Base-by-base conservation (phyloP, 2,888 invertebrate species). In the Hypomecis atomaria region DNA sequence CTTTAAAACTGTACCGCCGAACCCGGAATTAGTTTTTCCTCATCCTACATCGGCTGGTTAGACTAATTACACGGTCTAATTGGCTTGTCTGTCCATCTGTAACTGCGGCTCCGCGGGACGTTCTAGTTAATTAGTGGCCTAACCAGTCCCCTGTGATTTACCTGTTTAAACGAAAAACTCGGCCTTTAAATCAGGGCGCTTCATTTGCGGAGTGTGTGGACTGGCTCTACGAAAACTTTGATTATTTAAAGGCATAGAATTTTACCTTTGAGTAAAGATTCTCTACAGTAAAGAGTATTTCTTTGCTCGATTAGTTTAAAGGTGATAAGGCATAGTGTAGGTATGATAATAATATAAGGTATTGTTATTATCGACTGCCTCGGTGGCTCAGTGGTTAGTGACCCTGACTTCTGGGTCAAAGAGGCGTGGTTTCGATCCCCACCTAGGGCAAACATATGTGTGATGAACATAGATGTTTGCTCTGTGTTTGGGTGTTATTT, bases 41-140 rank as follows among this genome's bases (percentile, higher is more conserved):
- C 59, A 71, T 70, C 66, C 71, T 74, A 75, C 78, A 77, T 76
- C 77, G 78, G 72, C 76, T 78, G 80, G 85, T 82, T 82, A 82
- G 85, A 88, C 89, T 91, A 91, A 92, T 91, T 90, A 90, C 86
- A 90, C 88, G 89, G 84, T 88, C 85, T 86, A 86, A 87, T 88
- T 85, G 88, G 85, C 85, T 85, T 87, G 88, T 83, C 86, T 86
- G 86, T 85, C 87, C 88, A 87, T 90, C 90, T 91, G 91, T 90
- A 87, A 90, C 90, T 85, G 90, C 83, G 87, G 87, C 85, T 80
- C 79, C 80, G 79, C 80, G 87, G 85, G 83, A 85, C 84, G 82
- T 78, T 81, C 82, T 85, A 88, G 88, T 89, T 89, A 90, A 91
- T 90, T 90, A 89, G 89, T 81, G 77, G 79, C 81, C 85, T 84